Conservation (phyloP, 2,797 vertebrate genomes). For the Amblyraja radiata region DNA sequence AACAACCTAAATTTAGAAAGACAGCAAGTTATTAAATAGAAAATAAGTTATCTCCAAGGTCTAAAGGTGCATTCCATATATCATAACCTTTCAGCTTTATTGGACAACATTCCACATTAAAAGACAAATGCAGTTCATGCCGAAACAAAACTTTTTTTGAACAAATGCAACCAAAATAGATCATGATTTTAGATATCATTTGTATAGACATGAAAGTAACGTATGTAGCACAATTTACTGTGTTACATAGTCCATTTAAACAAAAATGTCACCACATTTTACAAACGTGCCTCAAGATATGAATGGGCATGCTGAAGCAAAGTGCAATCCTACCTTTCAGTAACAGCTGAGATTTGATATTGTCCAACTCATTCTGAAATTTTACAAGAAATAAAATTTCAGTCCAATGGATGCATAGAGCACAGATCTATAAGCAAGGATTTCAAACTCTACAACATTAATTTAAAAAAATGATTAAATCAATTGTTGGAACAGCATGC, state of each 20-base stretch:
- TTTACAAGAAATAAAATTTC: not conserved
- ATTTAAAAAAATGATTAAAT: not conserved
- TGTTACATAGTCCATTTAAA: not conserved
- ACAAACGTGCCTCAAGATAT: not conserved
- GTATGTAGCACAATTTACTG: not conserved
- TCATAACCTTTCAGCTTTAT: not conserved
- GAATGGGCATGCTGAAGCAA: not conserved
- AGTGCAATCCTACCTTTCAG: slow-evolving; percentile 66
- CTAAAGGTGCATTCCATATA: not conserved
- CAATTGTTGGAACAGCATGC: not conserved
- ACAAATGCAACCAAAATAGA: too few species aligned
- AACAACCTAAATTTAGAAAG: not conserved
- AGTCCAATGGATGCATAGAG: not conserved
- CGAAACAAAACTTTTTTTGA: not conserved
- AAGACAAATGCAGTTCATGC: not conserved
- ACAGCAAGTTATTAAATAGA: not conserved
- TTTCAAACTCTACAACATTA: not conserved
- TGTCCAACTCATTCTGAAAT: slow-evolving; percentile 83
- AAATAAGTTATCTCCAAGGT: not conserved
- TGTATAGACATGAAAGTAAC: not conserved
- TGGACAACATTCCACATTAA: not conserved
- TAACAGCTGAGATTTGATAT: slow-evolving; percentile 67
- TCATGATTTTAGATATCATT: not conserved
- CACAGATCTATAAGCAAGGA: not conserved
- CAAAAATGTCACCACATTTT: not conserved